Conservation (phyloP, 2,888 invertebrate genomes). For the Lacanobia wlatinum region DNA sequence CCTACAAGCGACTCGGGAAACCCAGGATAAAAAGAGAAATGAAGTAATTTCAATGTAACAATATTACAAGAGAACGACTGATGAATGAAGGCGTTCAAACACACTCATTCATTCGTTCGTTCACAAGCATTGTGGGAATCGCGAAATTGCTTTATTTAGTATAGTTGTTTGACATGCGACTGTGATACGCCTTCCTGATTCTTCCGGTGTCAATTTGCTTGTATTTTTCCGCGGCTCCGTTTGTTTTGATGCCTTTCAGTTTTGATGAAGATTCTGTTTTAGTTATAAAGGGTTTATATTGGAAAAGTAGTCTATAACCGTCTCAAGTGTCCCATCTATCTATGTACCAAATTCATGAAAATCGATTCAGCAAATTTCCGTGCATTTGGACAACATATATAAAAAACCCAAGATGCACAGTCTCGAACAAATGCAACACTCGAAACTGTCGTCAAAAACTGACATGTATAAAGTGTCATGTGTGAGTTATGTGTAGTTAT, state of each 20-base stretch:
- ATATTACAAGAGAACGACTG: constrained; percentile 28
- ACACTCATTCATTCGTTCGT: constrained; percentile 32
- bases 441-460: too few species aligned
- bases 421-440: too few species aligned
- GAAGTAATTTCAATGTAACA: constrained; percentile 48
- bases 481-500: too few species aligned
- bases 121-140: constrained; percentile 54
- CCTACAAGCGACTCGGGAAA: constrained; percentile 21
- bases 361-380: too few species aligned
- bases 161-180: constrained; percentile 40
- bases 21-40: constrained; percentile 28
- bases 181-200: neutral
- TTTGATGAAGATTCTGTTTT: neutral
- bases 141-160: constrained; percentile 49
- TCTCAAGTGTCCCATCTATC: too few species aligned
- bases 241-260: neutral
- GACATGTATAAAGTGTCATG: too few species aligned
- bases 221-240: constrained; percentile 4
- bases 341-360: too few species aligned
- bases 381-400: too few species aligned
- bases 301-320: too few species aligned
- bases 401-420: too few species aligned
- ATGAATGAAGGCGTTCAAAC: constrained; percentile 50
- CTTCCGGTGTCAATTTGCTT: constrained; percentile 40
- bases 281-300: too few species aligned